phyloP scores from a whole-genome alignment of 2,797 vertebrate genomes.

The Peromyscus aztecus region DNA sequence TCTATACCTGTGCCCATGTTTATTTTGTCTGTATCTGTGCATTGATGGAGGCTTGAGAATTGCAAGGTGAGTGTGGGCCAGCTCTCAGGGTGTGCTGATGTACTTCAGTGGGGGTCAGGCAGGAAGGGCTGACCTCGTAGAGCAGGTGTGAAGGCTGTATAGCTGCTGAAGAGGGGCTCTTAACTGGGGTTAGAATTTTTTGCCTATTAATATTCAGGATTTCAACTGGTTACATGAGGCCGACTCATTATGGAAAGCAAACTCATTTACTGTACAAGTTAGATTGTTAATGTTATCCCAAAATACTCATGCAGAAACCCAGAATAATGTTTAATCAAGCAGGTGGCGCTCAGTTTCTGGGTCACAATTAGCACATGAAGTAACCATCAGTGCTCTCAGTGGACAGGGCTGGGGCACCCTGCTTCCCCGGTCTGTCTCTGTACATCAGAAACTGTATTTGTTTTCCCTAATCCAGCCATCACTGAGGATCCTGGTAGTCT shows the following conservation, averaged over 20 bases:
- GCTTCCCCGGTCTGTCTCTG: not conserved
- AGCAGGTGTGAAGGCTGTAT: not conserved
- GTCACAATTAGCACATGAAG: slow-evolving; percentile 27
- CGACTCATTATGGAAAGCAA: not conserved
- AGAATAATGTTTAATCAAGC: slow-evolving; percentile 36
- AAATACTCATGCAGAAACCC: slow-evolving; percentile 26
- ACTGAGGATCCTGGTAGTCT: not conserved
- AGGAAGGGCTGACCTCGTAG: not conserved
- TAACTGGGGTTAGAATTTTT: not conserved
- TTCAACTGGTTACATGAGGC: not conserved
- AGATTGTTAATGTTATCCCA: slow-evolving; percentile 20
- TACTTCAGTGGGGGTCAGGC: not conserved
- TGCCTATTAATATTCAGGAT: not conserved
- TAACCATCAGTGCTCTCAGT: not conserved
- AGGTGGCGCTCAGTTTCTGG: not conserved
- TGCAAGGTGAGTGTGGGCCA: not conserved
- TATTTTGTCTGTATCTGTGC: not conserved
- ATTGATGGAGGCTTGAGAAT: not conserved
- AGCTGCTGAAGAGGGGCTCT: not conserved
- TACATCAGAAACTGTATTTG: not conserved
- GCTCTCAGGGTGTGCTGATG: not conserved
- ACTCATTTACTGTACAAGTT: slow-evolving; percentile 13
- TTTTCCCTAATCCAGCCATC: not conserved
- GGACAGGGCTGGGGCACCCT: not conserved
- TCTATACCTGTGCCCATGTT: not conserved